Conservation (phyloP, 2,797 vertebrate genomes). For the Rhinophrynus dorsalis region DNA sequence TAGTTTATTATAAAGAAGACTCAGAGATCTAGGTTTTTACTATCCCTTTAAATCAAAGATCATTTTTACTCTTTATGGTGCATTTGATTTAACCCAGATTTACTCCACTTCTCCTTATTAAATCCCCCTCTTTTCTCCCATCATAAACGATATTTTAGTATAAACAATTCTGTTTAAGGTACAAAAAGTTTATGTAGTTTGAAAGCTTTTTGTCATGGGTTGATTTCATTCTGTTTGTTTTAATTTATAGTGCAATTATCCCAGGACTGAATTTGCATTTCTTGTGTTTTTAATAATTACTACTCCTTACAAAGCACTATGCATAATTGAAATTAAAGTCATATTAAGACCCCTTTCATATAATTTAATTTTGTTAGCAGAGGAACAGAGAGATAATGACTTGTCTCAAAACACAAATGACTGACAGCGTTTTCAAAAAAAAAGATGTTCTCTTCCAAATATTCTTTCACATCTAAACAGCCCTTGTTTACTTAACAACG, state of each 20-base stretch:
- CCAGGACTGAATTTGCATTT: constrained; percentile 42
- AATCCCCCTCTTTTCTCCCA: too few species aligned
- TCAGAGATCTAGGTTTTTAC: too few species aligned
- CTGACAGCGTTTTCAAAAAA: constrained; percentile 37
- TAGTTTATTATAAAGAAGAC: too few species aligned
- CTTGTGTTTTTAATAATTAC: constrained; percentile 47
- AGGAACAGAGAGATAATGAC: constrained; percentile 49
- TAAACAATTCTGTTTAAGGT: too few species aligned
- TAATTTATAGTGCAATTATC: constrained; percentile 36
- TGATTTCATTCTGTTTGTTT: too few species aligned
- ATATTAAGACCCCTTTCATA: constrained; percentile 50
- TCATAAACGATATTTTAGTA: too few species aligned
- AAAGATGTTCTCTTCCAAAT: constrained; percentile 18
- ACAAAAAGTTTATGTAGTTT: too few species aligned
- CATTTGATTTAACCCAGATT: too few species aligned
- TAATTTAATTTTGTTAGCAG: constrained; percentile 46
- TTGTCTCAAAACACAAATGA: constrained; percentile 48
- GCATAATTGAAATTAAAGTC: constrained; percentile 50
- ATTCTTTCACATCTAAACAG: not conserved
- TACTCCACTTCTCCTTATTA: too few species aligned
- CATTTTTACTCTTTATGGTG: too few species aligned
- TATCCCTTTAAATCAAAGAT: too few species aligned
- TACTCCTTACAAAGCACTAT: constrained; percentile 46
- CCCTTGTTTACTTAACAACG: not conserved
- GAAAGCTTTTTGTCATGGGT: too few species aligned